phyloP scores from a whole-genome alignment of 64 coral and sea anemone genomes.

The Astreopora myriophthalma region DNA sequence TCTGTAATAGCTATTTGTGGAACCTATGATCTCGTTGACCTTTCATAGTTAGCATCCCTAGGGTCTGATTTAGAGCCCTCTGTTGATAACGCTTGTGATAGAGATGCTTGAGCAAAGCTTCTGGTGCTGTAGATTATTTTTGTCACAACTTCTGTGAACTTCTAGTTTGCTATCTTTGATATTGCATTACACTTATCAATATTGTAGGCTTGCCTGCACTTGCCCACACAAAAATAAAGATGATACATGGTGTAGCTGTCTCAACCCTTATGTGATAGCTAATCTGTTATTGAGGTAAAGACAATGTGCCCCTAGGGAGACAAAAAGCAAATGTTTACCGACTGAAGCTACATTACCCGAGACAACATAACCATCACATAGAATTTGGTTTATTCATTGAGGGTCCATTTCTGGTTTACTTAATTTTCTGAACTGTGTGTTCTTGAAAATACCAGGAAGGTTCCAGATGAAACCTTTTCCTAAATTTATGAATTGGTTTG shows the following conservation, averaged over 20 bases:
- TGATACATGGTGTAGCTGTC: no score
- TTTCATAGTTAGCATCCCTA: neutral
- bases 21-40: neutral
- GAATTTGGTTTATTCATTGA: neutral
- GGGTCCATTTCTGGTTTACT: neutral
- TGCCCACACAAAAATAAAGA: neutral
- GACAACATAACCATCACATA: neutral
- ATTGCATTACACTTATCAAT: constrained; percentile 13
- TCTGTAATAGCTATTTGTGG: constrained; percentile 10
- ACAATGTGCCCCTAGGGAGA: neutral
- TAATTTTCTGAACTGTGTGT: no score
- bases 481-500: neutral
- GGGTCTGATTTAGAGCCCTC: neutral
- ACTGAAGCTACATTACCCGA: neutral
- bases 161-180: neutral
- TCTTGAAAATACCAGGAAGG: neutral
- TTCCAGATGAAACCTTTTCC: neutral
- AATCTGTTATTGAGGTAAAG: neutral
- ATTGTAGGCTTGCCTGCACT: neutral
- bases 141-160: neutral
- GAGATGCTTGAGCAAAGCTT: neutral
- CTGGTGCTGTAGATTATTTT: neutral
- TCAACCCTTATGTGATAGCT: neutral
- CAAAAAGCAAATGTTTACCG: neutral
- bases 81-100: neutral